phyloP scores from a whole-genome alignment of 2,113 vertebrate species.

The Sardina pilchardus region DNA sequence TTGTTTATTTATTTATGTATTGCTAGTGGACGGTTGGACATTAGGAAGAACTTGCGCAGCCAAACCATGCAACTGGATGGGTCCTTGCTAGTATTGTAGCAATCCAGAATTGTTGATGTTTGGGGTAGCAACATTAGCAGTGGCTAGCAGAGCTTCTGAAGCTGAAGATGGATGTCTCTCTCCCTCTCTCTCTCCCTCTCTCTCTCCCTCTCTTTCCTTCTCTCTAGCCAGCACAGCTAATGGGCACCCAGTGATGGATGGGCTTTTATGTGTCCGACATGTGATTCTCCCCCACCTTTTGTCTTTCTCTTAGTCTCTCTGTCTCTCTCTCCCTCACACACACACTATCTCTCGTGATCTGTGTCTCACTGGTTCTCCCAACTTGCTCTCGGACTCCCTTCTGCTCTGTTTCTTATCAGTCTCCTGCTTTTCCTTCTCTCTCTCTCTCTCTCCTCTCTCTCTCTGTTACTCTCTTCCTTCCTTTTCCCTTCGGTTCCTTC shows the following conservation, averaged over 20 bases:
- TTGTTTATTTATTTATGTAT: background rate
- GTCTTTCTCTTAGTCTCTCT: background rate
- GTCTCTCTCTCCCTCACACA: background rate
- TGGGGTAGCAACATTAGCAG: background rate
- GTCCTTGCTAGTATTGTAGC: background rate
- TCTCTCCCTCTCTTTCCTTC: background rate
- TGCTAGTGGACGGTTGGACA: background rate
- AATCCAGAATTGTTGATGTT: background rate
- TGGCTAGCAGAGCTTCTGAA: background rate
- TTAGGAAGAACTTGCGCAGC: background rate
- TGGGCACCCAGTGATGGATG: slow-evolving; percentile 10
- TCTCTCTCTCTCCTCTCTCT: background rate
- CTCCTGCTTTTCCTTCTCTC: background rate
- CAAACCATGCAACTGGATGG: background rate
- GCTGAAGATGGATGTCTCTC: background rate
- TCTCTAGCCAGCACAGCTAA: background rate
- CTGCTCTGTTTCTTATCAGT: background rate
- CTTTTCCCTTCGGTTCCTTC: background rate
- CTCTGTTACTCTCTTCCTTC: background rate
- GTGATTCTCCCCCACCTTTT: slow-evolving; percentile 12
- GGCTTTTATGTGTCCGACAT: background rate
- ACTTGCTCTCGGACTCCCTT: background rate
- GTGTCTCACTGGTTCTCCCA: background rate
- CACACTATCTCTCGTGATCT: background rate
- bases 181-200: slow-evolving; percentile 21